Evolutionary conservation across 2,113 vertebrate species (phyloP), one percentile per base, ranked within the genome.

Genomic region (Speoplatyrhinus poulsoni): DNA sequence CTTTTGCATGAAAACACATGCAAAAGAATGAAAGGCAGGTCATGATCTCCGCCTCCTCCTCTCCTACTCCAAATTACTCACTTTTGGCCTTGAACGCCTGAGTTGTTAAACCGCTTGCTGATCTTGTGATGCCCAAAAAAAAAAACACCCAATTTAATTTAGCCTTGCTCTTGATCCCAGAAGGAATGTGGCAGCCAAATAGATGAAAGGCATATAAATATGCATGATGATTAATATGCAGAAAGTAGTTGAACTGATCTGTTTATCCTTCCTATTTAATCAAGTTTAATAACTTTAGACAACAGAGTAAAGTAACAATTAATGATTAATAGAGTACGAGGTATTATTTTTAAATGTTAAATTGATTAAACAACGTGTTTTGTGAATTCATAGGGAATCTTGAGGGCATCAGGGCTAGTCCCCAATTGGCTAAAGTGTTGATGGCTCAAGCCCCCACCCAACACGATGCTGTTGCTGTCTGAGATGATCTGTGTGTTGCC

Each of bases 171-270:
- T 85, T 94, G 90, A 93, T 93, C 92, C 92, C 82, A 59, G 62
- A 75, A 89, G 81, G 90, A 93, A 93, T 94, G 92, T 80, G 81
- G 69, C 65, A 69, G 77, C 77, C 73, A 84, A 50, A 11, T 79
- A 89, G 85, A 90, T 91, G 86, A 92, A 93, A 92, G 87, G 60
- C 73, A 62, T 62, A 83, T 78, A 91, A 92, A 93, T 90, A 90
- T 80, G 83, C 79, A 62, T 66, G 71, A 55, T 74, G 72, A 88
- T 60, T 69, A 79, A 68, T 67, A 74, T 65, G 61, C 59, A 74
- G 63, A 76, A 69, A 73, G 73, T 55, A 73, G n/a, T 13, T 33
- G 72, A 75, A 76, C 69, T 16, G 62, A 65, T 60, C 52, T n/a
- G 53, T 54, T n/a, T 8, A 41, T 41, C 7, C 5, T 6, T 41